phyloP scores from a whole-genome alignment of 2,113 vertebrate genomes.

The Psophia crepitans region DNA sequence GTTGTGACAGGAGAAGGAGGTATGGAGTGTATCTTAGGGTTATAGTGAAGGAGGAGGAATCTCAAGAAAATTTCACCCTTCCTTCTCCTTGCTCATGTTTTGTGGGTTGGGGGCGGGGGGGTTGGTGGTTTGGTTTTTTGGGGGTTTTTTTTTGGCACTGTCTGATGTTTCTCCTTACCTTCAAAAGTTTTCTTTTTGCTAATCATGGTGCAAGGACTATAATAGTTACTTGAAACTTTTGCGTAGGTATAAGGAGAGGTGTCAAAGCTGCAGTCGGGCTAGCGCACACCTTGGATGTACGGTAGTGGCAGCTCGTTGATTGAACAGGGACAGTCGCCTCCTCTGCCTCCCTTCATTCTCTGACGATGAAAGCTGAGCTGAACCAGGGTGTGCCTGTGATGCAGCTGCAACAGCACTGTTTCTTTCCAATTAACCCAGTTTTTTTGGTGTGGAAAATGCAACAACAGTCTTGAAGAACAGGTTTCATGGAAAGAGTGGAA shows the following conservation, averaged over 20 bases:
- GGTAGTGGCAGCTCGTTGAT: not conserved
- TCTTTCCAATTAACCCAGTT: not conserved
- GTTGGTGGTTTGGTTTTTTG: no score
- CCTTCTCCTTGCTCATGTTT: not conserved
- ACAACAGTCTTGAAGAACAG: not conserved
- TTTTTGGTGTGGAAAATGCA: not conserved
- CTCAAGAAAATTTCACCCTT: not conserved
- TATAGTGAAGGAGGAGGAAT: not conserved
- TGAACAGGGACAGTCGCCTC: not conserved
- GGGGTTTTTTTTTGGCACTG: not conserved
- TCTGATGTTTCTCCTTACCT: not conserved
- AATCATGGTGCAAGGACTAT: not conserved
- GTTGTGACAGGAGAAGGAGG: not conserved
- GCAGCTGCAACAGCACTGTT: not conserved
- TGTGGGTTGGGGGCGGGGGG: no score
- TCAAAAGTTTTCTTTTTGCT: not conserved
- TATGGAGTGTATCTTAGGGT: not conserved
- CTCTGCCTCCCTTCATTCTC: not conserved
- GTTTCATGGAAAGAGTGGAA: not conserved
- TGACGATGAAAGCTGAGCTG: not conserved
- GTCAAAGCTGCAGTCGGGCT: not conserved
- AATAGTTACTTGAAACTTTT: not conserved
- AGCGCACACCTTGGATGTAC: not conserved
- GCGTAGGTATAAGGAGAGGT: not conserved
- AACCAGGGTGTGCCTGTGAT: fast-evolving